Evolutionary conservation across 2,797 vertebrate species (phyloP).

Genomic region (Protosalanx chinensis): DNA sequence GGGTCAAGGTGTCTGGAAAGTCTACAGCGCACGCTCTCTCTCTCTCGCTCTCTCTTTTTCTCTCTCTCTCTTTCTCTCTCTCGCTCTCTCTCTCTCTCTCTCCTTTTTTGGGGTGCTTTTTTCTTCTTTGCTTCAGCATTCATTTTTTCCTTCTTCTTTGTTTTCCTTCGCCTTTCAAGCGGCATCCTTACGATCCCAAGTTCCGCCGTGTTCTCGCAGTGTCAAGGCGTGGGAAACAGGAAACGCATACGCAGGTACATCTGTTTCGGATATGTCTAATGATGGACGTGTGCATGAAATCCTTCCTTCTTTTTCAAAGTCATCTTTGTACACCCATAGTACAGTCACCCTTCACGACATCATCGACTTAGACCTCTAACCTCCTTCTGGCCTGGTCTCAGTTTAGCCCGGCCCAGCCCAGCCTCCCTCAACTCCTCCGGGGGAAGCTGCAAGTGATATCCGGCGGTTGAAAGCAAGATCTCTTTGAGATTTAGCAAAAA

Average conservation of each 20-base stretch:
- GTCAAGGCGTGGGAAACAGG: neutral
- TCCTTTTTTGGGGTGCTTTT: constrained; percentile 36
- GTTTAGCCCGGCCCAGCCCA: no score
- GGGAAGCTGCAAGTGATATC: no score
- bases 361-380: no score
- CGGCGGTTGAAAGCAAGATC: no score
- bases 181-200: neutral
- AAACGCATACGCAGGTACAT: neutral
- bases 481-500: no score
- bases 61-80: neutral
- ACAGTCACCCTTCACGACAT: no score
- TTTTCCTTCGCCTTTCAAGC: neutral
- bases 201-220: neutral
- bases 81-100: constrained; percentile 6
- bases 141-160: neutral
- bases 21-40: constrained; percentile 18
- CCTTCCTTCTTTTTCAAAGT: no score
- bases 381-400: no score
- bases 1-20: constrained; percentile 57
- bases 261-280: neutral
- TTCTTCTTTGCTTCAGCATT: constrained; percentile 16
- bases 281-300: no score
- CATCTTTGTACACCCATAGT: no score
- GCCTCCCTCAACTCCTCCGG: no score
- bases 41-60: constrained; percentile 1